These are phyloP conservation scores for Parnassius glacialis DNA, from an alignment of 2,888 invertebrate species.

Conservation along the genomic window DNA sequence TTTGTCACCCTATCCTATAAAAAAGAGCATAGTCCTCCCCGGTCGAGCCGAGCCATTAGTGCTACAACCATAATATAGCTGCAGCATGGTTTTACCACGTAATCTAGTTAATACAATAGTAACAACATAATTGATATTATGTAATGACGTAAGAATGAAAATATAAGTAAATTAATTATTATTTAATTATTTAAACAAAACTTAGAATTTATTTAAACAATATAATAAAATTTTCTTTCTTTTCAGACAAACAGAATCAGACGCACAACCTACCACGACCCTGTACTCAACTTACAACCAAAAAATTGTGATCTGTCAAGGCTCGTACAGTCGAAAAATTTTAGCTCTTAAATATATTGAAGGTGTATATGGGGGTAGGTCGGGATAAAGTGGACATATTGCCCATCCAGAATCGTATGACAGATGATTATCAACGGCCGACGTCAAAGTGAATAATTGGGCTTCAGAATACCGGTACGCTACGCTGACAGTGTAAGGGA, in stretches of 20 bases:
- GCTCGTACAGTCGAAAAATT: slow-evolving; percentile 11
- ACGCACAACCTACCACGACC: slow-evolving; percentile 60
- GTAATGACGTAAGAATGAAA: too few species aligned
- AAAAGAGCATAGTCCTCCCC: too few species aligned
- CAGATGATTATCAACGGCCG: slow-evolving; percentile 77
- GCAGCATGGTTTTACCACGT: too few species aligned
- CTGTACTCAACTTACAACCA: slow-evolving; percentile 44
- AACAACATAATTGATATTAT: too few species aligned
- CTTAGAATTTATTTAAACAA: too few species aligned
- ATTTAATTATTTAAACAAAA: too few species aligned
- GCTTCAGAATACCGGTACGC: slow-evolving; percentile 58
- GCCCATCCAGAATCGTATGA: slow-evolving; percentile 66
- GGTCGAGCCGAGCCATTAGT: too few species aligned
- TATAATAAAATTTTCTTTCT: slow-evolving; percentile 54
- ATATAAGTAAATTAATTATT: too few species aligned
- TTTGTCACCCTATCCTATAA: too few species aligned
- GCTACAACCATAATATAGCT: too few species aligned
- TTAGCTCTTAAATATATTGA: slow-evolving; percentile 11
- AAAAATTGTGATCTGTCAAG: neutral
- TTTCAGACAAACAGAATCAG: slow-evolving; percentile 61
- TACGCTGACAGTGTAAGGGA: slow-evolving; percentile 28
- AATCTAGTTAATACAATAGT: too few species aligned
- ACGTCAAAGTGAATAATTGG: slow-evolving; percentile 80
- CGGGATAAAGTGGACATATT: slow-evolving; percentile 49
- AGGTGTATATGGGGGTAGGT: slow-evolving; percentile 38